These are phyloP conservation scores for Tichodroma muraria DNA, from an alignment of 2,113 vertebrate species.

Conservation along the genomic window DNA sequence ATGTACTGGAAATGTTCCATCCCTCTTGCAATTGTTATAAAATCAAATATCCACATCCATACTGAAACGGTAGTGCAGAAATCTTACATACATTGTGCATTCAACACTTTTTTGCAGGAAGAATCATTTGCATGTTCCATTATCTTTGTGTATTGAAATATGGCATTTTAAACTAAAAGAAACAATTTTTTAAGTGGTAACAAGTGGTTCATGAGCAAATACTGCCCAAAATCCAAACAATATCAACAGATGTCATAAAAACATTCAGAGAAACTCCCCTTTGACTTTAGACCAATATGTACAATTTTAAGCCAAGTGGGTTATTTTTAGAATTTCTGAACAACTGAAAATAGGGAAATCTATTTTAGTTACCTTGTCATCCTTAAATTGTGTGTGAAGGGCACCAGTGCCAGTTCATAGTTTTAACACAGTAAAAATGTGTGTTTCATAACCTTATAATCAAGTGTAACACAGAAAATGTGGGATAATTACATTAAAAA, in stretches of 20 bases:
- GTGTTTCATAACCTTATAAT: background rate
- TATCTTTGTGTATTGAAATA: background rate
- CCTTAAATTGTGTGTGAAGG: conserved; percentile 17
- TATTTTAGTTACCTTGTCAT: conserved; percentile 24
- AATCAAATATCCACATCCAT: background rate
- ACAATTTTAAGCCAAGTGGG: background rate
- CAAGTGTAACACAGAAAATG: conserved; percentile 10
- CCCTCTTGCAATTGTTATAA: background rate
- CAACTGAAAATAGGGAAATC: conserved; percentile 6
- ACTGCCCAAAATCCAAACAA: background rate
- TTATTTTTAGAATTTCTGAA: conserved; percentile 31
- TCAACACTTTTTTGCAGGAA: background rate
- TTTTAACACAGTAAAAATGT: background rate
- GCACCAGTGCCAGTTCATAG: background rate
- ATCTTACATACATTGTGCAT: background rate
- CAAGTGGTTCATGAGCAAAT: background rate
- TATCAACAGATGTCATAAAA: background rate
- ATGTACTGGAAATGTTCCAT: background rate
- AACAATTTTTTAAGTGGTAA: background rate
- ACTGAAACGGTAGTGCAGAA: background rate
- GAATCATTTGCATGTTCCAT: background rate
- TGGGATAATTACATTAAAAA: background rate
- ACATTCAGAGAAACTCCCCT: background rate
- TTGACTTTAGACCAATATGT: background rate
- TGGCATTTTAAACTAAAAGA: background rate